Percentiles rank a stretch among this genome's conserved stretches.
Evolutionary conservation across 2,888 invertebrate genomes (phyloP).

Genomic region (Ophioninae sp.): DNA sequence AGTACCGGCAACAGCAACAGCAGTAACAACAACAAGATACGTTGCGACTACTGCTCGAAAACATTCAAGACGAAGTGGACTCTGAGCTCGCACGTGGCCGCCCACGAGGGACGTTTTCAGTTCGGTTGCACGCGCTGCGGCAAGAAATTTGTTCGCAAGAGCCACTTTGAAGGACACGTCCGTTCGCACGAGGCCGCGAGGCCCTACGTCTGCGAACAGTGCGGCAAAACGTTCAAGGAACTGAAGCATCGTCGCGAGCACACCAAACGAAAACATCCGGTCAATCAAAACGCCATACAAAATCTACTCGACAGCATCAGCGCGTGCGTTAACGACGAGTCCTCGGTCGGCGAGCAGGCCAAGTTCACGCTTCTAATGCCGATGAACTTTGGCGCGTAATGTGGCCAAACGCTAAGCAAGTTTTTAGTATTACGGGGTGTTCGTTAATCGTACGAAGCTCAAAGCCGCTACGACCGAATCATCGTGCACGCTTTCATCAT

Average conservation of each 20-base stretch:
- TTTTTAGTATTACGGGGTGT: not conserved
- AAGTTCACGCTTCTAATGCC: constrained; percentile 79
- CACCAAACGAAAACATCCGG: constrained; percentile 77
- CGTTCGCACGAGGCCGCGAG: constrained; percentile 79
- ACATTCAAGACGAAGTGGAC: constrained; percentile 80
- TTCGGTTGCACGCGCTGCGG: constrained; percentile 79
- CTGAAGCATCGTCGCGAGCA: constrained; percentile 79
- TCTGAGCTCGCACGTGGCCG: constrained; percentile 78
- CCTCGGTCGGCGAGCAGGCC: constrained; percentile 71
- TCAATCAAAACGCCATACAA: constrained; percentile 76
- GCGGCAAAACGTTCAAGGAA: constrained; percentile 79
- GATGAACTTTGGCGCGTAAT: constrained; percentile 75
- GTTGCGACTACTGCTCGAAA: constrained; percentile 79
- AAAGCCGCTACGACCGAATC: not conserved
- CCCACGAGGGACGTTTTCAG: constrained; percentile 79
- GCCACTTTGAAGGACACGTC: constrained; percentile 80
- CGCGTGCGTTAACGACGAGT: constrained; percentile 75
- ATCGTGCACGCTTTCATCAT: not conserved
- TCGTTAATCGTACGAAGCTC: not conserved
- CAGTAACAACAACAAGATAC: constrained; percentile 68
- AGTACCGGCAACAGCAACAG: not conserved
- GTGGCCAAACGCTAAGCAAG: not conserved
- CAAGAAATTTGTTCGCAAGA: constrained; percentile 80
- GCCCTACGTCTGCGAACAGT: constrained; percentile 79
- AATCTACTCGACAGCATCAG: constrained; percentile 76